Conservation (phyloP, 2,113 vertebrate species). For the Nycticebus coucang region DNA sequence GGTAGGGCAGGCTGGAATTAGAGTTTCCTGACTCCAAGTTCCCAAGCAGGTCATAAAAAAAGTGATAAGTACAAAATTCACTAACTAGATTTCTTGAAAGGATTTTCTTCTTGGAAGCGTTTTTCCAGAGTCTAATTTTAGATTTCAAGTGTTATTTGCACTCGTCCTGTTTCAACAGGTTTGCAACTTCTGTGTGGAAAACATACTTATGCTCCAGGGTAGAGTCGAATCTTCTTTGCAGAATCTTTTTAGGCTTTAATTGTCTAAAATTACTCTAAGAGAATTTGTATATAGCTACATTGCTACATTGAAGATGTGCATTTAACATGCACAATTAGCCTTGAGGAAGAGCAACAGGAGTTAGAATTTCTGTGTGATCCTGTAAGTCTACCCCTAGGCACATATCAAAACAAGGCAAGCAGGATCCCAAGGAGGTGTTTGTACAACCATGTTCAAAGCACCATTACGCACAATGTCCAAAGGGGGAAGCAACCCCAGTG, state of each 20-base stretch:
- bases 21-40: background rate
- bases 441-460: background rate
- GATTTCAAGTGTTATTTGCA: background rate
- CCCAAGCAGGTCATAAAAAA: background rate
- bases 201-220: background rate
- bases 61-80: background rate
- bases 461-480: background rate
- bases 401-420: background rate
- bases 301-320: background rate
- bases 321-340: background rate
- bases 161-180: background rate
- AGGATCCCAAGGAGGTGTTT: background rate
- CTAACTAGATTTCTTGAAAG: slow-evolving; percentile 34
- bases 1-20: background rate
- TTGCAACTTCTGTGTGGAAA: background rate
- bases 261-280: background rate
- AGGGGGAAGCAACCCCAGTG: background rate
- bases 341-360: background rate
- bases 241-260: background rate
- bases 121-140: slow-evolving; percentile 45
- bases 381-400: background rate
- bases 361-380: background rate
- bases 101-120: slow-evolving; percentile 12
- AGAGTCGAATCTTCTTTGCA: background rate
- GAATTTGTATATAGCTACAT: background rate